These are phyloP conservation scores for Orchesellides sinensis DNA, from an alignment of 2,888 invertebrate species.

Conservation along the genomic window DNA sequence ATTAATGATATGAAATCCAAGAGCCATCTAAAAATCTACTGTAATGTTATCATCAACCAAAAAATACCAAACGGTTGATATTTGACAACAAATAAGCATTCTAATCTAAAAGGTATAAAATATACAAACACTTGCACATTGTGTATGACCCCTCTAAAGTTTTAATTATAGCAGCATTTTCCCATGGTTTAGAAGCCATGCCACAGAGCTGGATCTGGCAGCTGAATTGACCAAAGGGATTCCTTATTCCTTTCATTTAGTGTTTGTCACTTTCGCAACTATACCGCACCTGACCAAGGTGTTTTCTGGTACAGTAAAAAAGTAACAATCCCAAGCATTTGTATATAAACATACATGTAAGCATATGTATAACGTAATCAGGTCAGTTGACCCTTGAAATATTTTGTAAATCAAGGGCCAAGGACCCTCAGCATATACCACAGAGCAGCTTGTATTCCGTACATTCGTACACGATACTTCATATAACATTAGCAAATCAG, in stretches of 20 bases:
- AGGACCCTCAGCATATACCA: background rate
- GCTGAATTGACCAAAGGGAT: background rate
- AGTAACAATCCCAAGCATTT: background rate
- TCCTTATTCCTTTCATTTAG: conserved; percentile 16
- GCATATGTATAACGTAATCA: background rate
- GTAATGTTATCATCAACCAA: background rate
- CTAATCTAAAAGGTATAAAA: background rate
- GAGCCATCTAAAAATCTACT: background rate
- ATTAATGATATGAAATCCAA: background rate
- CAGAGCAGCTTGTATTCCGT: background rate
- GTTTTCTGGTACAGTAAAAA: background rate
- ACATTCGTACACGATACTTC: too few species aligned
- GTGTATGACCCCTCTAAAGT: background rate
- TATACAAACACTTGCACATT: background rate
- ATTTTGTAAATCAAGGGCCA: background rate
- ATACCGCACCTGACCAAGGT: conserved; percentile 18
- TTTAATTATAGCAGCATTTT: background rate
- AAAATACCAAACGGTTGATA: background rate
- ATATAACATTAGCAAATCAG: too few species aligned
- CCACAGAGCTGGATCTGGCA: background rate
- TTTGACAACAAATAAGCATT: background rate
- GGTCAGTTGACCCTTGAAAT: background rate
- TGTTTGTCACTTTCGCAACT: background rate
- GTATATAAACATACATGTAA: background rate
- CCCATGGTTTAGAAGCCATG: background rate